These are phyloP conservation scores for Erebia epiphron DNA, from an alignment of 2,888 invertebrate species.

Conservation along the genomic window DNA sequence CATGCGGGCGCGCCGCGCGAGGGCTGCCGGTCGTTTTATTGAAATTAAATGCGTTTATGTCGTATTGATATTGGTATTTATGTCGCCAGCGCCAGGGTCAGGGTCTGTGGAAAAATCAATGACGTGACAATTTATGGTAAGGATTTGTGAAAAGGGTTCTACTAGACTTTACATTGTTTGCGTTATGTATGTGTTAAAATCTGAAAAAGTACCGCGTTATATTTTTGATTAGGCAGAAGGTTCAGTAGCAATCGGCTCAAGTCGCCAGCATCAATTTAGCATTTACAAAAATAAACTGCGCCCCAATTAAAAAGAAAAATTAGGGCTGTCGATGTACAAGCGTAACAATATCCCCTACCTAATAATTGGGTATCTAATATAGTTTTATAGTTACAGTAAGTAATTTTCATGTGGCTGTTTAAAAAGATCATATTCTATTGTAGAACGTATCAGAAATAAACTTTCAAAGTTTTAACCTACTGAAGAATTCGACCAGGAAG, in stretches of 20 bases:
- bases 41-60: constrained; percentile 21
- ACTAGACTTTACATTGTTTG: background rate
- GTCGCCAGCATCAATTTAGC: background rate
- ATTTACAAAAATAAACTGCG: background rate
- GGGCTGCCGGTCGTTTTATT: constrained; percentile 36
- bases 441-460: too few relatives aligned
- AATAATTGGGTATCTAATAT: too few relatives aligned
- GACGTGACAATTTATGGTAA: background rate
- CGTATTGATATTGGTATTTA: constrained; percentile 16
- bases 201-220: background rate
- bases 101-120: constrained; percentile 9
- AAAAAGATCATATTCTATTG: too few relatives aligned
- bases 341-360: background rate
- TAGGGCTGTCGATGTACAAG: background rate
- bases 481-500: too few relatives aligned
- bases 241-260: background rate
- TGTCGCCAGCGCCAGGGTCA: background rate
- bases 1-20: constrained; percentile 48
- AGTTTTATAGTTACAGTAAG: too few relatives aligned
- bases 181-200: background rate
- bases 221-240: background rate
- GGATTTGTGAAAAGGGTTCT: background rate
- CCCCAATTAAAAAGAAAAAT: background rate
- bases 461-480: too few relatives aligned
- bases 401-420: too few relatives aligned